These are phyloP conservation scores for Aldabrachelys gigantea DNA, from an alignment of 2,113 vertebrate species.

Conservation along the genomic window DNA sequence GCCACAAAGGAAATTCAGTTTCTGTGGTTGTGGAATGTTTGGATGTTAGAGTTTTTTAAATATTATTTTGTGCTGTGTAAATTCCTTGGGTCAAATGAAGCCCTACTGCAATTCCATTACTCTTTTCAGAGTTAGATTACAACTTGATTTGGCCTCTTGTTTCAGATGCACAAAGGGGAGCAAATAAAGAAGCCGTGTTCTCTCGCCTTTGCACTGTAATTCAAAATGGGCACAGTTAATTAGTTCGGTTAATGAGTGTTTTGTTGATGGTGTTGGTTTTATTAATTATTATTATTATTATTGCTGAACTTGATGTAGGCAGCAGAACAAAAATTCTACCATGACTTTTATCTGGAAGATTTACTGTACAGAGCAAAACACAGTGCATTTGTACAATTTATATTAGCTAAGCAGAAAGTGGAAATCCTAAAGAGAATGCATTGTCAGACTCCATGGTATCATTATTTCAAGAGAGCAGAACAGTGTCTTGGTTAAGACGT, in stretches of 20 bases:
- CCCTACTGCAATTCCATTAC: accelerated
- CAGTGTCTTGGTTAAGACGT: neutral
- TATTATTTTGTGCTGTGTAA: neutral
- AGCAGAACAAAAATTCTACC: neutral
- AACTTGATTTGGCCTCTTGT: neutral
- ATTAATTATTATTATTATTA: neutral
- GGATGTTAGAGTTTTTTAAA: neutral
- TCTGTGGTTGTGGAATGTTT: neutral
- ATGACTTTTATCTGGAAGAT: neutral
- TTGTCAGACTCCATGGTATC: neutral
- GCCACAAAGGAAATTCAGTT: neutral
- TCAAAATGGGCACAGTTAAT: neutral
- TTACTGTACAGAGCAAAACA: neutral
- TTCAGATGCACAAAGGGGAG: neutral
- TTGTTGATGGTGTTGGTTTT: neutral
- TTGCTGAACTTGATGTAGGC: neutral
- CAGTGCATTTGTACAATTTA: neutral
- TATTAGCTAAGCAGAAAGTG: neutral
- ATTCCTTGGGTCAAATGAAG: neutral
- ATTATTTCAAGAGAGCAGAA: neutral
- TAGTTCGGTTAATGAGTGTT: neutral
- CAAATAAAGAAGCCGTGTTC: neutral
- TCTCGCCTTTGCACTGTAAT: neutral
- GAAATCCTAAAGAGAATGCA: neutral
- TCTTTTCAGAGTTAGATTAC: neutral